These are phyloP conservation scores for Ammospiza nelsoni DNA, from an alignment of 2,113 vertebrate species.

Conservation along the genomic window DNA sequence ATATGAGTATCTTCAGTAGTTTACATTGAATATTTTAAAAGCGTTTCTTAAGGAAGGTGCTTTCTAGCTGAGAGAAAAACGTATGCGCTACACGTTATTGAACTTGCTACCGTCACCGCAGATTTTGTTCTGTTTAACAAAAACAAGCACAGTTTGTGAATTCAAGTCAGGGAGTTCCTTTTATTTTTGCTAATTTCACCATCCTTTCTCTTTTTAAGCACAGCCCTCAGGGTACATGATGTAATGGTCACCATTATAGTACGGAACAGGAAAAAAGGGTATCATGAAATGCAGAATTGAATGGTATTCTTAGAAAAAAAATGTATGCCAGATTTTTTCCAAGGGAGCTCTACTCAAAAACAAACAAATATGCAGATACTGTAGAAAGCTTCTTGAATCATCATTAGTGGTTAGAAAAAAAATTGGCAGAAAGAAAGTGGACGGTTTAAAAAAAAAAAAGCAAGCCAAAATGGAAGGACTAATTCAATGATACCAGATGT, in stretches of 20 bases:
- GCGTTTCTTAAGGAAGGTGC: constrained; percentile 63
- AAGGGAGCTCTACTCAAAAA: constrained; percentile 64
- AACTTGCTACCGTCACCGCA: constrained; percentile 71
- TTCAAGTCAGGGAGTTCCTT: constrained; percentile 77
- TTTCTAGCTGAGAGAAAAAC: constrained; percentile 66
- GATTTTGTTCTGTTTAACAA: constrained; percentile 80
- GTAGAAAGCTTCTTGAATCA: constrained; percentile 69
- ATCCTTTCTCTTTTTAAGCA: constrained; percentile 75
- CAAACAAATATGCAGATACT: constrained; percentile 73
- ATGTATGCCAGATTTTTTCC: constrained; percentile 65
- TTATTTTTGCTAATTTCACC: constrained; percentile 78
- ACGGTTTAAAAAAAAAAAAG: constrained; percentile 24
- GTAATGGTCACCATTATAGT: constrained; percentile 75
- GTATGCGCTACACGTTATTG: constrained; percentile 69
- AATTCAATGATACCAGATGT: constrained; percentile 71
- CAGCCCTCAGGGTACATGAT: constrained; percentile 76
- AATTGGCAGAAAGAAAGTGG: constrained; percentile 57
- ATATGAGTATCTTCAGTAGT: constrained; percentile 49
- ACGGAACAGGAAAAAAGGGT: constrained; percentile 69
- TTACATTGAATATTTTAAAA: constrained; percentile 59
- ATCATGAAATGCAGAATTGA: constrained; percentile 74
- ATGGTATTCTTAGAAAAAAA: constrained; percentile 76
- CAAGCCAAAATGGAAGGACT: constrained; percentile 60
- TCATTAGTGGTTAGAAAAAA: constrained; percentile 48
- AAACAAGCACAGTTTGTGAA: constrained; percentile 78